phyloP scores from a whole-genome alignment of 2,888 invertebrate species.

The Adelognathus sp. region DNA sequence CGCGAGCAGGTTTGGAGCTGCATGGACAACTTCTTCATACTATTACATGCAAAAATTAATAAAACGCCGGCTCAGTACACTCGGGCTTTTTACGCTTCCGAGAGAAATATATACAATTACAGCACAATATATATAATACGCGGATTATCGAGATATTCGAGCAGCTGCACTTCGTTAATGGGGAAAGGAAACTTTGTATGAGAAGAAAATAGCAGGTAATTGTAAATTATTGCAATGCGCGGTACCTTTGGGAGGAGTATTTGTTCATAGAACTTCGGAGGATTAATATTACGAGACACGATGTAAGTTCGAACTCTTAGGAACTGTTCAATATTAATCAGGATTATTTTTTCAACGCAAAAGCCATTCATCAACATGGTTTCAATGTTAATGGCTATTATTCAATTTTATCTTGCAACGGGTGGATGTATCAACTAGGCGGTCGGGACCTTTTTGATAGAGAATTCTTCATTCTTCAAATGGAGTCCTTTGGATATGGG shows the following conservation, averaged over 20 bases:
- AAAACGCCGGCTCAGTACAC: neutral
- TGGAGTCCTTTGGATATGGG: too few species aligned
- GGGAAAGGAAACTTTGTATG: neutral
- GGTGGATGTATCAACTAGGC: too few species aligned
- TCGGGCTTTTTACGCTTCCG: neutral
- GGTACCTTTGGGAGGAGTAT: neutral
- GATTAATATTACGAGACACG: too few species aligned
- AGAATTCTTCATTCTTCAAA: too few species aligned
- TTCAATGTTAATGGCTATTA: too few species aligned
- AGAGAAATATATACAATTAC: slow-evolving; percentile 1
- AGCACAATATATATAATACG: neutral
- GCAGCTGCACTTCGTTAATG: slow-evolving; percentile 26
- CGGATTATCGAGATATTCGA: neutral
- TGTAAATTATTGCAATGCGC: neutral
- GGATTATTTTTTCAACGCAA: too few species aligned
- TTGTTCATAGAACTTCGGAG: neutral
- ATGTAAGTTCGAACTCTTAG: too few species aligned
- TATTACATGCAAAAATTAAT: neutral
- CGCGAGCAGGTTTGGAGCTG: neutral
- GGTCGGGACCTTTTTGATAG: too few species aligned
- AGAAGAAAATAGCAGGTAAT: neutral
- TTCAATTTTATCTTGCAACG: too few species aligned
- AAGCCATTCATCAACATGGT: too few species aligned
- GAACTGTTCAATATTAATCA: too few species aligned
- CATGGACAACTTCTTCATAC: neutral